phyloP scores from a whole-genome alignment of 2,113 vertebrate species.

The Thunnus thynnus region DNA sequence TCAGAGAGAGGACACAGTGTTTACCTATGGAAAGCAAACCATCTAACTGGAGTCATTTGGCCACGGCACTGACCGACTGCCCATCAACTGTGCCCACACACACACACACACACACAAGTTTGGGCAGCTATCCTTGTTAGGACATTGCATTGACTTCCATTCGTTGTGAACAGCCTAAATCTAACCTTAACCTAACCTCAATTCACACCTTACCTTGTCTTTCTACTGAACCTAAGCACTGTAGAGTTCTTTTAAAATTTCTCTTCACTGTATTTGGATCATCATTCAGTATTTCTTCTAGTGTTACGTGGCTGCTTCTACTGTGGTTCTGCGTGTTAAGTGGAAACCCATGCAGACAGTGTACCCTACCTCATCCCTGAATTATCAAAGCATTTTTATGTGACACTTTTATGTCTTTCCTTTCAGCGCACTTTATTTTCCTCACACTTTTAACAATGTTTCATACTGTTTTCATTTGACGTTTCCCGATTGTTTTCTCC shows the following conservation, averaged over 20 bases:
- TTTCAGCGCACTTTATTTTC: conserved; percentile 10
- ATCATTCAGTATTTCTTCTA: too few species aligned
- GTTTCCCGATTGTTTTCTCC: conserved; percentile 11
- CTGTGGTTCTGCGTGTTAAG: not conserved
- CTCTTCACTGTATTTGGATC: too few species aligned
- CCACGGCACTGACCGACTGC: not conserved
- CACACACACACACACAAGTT: not conserved
- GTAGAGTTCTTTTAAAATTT: too few species aligned
- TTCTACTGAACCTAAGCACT: too few species aligned
- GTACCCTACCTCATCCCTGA: not conserved
- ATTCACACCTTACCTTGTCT: too few species aligned
- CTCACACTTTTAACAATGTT: conserved; percentile 21
- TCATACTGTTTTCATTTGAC: conserved; percentile 28
- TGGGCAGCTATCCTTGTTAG: too few species aligned
- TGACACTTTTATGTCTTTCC: conserved; percentile 41
- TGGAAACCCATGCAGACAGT: conserved; percentile 17
- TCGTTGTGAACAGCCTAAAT: too few species aligned
- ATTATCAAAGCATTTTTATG: conserved; percentile 46
- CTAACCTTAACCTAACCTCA: too few species aligned
- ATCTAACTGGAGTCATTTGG: conserved; percentile 40
- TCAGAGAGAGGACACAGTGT: conserved; percentile 19
- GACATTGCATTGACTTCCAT: too few species aligned
- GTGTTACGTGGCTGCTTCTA: not conserved
- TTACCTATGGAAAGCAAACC: conserved; percentile 36
- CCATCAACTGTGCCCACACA: conserved; percentile 14